Base-by-base conservation (phyloP, 2,113 vertebrate species). In the Sebastes fasciatus region DNA sequence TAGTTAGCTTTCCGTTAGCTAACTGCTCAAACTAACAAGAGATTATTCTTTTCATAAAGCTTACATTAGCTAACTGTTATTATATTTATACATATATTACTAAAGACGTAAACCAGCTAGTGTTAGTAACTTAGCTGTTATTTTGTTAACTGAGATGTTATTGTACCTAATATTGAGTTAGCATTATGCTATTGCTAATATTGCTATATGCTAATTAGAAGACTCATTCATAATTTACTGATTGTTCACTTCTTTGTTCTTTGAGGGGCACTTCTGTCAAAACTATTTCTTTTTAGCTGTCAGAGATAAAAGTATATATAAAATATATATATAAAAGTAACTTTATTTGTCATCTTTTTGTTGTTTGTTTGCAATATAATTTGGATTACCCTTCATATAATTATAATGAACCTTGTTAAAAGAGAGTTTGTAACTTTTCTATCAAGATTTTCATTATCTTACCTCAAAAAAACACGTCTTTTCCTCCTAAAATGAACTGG, bases 391-490 rank as follows among this genome's bases (percentile, higher is more conserved):
- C 26, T 26, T 26, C 26, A 26, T 26, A 26, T 26, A 26, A 26
- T 26, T 26, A 26, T 26, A 26, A 3, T 26, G 2, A 26, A 26
- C 26, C 2, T 26, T 26, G 26, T 26, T 26, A 26, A 26, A 26
- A 26, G 26, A 26, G 26, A 26, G 26, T 26, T 26, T 26, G 23
- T 34, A 61, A 61, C 7, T 51, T 19, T 26, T 42, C n/a, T 13
- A 8, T 21, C 2, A 34, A 7, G 1, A 46, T 43, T 61, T 16
- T 16, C 0, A 57, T 34, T 10, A 6, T 65, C 79, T 79, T 83
- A 90, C 86, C 83, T 77, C 1, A 49, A 13, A 49, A 13, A 72
- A 57, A 1, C 3, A 26, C 17, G 46, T 69, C 21, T 68, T 21
- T 0, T 65, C 40, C 51, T 45, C 12, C 0, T n/a, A 17, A 52